Base-by-base conservation (phyloP, 2,888 invertebrate genomes). In the Schizotus pectinicornis region DNA sequence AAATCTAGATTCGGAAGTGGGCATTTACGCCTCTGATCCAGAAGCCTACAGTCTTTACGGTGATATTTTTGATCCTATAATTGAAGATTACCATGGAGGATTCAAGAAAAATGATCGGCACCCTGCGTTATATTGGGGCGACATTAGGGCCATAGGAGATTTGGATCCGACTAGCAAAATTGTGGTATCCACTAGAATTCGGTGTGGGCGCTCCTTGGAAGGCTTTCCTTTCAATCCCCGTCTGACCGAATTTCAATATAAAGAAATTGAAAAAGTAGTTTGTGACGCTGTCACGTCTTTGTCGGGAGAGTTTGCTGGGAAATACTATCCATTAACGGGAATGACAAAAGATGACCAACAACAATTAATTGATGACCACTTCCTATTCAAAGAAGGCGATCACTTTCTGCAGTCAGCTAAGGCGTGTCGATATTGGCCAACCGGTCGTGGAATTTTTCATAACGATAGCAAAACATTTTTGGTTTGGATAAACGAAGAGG, bases 401-500 rank as follows among this genome's bases (percentile, higher is more conserved):
- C 85, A 91, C 63, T 92, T 91, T 84, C 85, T 94, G 74, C 88
- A 94, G 83, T 86, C 92, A 1, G 95, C 95, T 69, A 94, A 95
- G 73, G 94, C 94, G 48, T 94, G 93, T 85, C 90, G 95, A 66
- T 96, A 85, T 86, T 98, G 98, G 98, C 98, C 98, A 67, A 85
- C 88, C 63, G 86, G 87, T 14, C 90, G 98, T 79, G 98, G 98
- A 74, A 97, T 98, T 83, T 98, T 88, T 87, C 92, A 93, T 85
- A 98, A 98, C 78, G 91, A 93, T 77, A 88, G 87, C 82, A 96
- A 96, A 85, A 95, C 94, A 67, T 98, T 98, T 89, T 84, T 95
- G 79, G 91, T 97, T 66, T 98, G 98, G 97, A 89, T 92, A 82
- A 96, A 96, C 78, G 97, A 98, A 81, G 97, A 98, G 82, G 98